phyloP scores from a whole-genome alignment of 2,888 invertebrate genomes.

The Bimastos eiseni region DNA sequence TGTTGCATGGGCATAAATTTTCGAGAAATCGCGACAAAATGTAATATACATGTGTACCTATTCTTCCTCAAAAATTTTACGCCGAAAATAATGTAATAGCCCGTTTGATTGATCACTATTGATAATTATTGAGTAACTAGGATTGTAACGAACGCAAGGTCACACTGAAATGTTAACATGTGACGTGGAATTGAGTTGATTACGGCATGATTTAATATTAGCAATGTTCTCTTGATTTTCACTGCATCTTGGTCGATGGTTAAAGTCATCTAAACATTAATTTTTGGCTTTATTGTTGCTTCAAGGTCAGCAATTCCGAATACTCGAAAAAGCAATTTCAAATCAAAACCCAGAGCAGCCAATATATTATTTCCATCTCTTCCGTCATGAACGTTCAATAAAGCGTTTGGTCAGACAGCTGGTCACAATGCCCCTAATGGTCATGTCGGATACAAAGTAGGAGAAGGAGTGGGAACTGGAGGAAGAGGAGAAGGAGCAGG shows the following conservation, averaged over 20 bases:
- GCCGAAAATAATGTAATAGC: background rate
- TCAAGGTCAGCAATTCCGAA: too few relatives aligned
- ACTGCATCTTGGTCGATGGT: too few relatives aligned
- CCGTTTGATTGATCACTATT: background rate
- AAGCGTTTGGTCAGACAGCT: background rate
- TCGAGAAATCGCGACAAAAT: background rate
- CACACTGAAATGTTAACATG: too few relatives aligned
- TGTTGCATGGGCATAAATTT: too few relatives aligned
- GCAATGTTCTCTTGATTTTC: too few relatives aligned
- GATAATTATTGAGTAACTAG: too few relatives aligned
- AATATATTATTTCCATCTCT: background rate
- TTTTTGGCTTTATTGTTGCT: too few relatives aligned
- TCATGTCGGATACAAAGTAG: background rate
- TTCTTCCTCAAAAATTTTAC: background rate
- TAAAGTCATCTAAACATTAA: too few relatives aligned
- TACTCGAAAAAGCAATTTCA: background rate
- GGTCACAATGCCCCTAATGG: background rate
- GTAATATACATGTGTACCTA: background rate
- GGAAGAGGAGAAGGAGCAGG: background rate
- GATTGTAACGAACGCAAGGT: too few relatives aligned
- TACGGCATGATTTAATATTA: too few relatives aligned
- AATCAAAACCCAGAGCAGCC: background rate
- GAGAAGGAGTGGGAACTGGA: background rate
- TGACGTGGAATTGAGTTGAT: too few relatives aligned
- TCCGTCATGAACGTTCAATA: background rate